Evolutionary conservation across 2,113 vertebrate genomes (phyloP).

Genomic region (Podocnemis expansa): DNA sequence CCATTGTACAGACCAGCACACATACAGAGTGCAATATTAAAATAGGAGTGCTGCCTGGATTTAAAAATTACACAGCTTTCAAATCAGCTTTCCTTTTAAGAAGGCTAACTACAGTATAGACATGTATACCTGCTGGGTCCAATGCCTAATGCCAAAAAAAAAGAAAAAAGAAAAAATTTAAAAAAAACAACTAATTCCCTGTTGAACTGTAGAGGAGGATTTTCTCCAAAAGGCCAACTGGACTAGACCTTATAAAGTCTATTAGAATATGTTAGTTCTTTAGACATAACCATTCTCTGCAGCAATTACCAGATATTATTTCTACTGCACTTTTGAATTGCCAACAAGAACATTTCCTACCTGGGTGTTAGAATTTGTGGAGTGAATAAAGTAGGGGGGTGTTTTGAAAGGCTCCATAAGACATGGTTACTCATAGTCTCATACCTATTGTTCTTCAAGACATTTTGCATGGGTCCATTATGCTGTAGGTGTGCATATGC

Average conservation of each 20-base stretch:
- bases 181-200: too few species aligned
- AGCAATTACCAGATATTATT: neutral
- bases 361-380: neutral
- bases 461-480: neutral
- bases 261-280: neutral
- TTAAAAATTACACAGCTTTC: neutral
- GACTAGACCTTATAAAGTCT: neutral
- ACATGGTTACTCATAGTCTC: neutral
- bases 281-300: neutral
- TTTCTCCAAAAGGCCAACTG: neutral
- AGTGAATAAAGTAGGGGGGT: neutral
- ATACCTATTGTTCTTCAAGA: neutral
- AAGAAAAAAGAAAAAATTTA: neutral
- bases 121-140: neutral
- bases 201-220: neutral
- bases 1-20: rapidly evolving
- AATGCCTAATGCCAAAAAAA: neutral
- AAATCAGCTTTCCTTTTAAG: neutral
- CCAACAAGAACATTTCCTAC: neutral
- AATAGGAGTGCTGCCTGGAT: neutral
- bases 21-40: neutral
- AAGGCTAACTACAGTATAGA: neutral
- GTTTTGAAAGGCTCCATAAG: neutral
- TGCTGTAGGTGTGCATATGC: neutral
- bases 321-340: neutral